These are phyloP conservation scores for Oncorhynchus mykiss DNA, from an alignment of 2,113 vertebrate genomes.

Conservation along the genomic window DNA sequence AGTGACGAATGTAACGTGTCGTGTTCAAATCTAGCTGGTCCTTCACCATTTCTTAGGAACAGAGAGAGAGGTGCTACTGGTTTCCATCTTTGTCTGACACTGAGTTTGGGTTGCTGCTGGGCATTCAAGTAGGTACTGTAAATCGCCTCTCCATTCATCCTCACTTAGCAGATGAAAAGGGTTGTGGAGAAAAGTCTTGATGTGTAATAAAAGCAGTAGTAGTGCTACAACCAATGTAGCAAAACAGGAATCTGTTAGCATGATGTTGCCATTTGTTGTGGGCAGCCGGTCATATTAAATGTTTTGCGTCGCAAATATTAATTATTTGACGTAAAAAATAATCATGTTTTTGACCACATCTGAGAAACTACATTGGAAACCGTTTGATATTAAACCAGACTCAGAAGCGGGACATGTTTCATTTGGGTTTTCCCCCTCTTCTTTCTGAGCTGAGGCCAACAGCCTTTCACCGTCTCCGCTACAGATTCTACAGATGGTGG, in stretches of 20 bases:
- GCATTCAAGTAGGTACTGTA: not conserved
- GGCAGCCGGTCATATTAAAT: too few relatives aligned
- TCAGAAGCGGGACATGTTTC: not conserved
- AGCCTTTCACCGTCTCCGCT: not conserved
- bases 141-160: not conserved
- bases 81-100: not conserved
- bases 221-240: not conserved
- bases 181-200: not conserved
- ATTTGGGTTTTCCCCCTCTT: not conserved
- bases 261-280: too few relatives aligned
- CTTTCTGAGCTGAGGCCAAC: not conserved
- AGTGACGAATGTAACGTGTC: constrained; percentile 7
- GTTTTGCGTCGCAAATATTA: too few relatives aligned
- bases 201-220: not conserved
- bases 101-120: not conserved
- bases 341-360: too few relatives aligned
- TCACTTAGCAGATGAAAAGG: not conserved
- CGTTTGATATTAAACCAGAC: not conserved
- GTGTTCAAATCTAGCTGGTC: constrained; percentile 26
- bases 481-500: not conserved
- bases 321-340: too few relatives aligned
- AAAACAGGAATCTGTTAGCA: not conserved
- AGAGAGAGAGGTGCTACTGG: not conserved
- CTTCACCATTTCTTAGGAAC: not conserved
- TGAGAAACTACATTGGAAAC: too few relatives aligned